A percentile compares a stretch with the other conserved stretches of the same genome.
These are phyloP conservation scores for Linurgus olivaceus DNA, from an alignment of 2,797 vertebrate species.

Conservation along the genomic window DNA sequence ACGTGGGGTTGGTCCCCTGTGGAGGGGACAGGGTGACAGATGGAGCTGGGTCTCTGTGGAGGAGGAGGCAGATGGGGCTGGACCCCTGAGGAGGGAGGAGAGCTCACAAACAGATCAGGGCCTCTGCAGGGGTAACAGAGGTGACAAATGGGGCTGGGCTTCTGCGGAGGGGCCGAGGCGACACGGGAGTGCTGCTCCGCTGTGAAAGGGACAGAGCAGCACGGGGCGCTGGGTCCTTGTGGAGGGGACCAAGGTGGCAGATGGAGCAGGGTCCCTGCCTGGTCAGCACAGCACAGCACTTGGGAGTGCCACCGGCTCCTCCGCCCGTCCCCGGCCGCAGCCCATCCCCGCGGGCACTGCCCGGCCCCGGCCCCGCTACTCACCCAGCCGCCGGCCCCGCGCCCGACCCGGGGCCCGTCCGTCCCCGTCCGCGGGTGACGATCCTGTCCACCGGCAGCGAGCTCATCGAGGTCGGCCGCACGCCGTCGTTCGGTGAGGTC, in stretches of 20 bases:
- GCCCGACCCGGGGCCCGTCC: too few relatives aligned
- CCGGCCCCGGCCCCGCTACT: neutral
- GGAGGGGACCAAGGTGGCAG: neutral
- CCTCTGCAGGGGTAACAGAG: neutral
- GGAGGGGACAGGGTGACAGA: neutral
- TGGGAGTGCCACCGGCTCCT: neutral
- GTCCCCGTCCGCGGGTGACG: too few relatives aligned
- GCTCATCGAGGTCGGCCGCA: too few relatives aligned
- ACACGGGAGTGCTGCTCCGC: neutral
- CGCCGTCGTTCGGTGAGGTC: too few relatives aligned
- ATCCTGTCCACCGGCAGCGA: too few relatives aligned
- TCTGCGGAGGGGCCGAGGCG: neutral
- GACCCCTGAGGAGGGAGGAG: too few relatives aligned
- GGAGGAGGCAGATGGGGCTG: neutral
- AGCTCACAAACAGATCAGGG: neutral
- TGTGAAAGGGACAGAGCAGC: neutral
- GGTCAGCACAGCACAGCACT: rapidly evolving
- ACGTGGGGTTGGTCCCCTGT: rapidly evolving
- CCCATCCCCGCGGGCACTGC: neutral
- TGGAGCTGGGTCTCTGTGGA: rapidly evolving
- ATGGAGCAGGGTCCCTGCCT: neutral
- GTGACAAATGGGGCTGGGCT: neutral
- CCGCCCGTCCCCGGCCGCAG: neutral
- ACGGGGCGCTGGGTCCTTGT: neutral
- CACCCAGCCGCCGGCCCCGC: neutral